phyloP scores from a whole-genome alignment of 2,888 invertebrate species.

The Biston betularia region DNA sequence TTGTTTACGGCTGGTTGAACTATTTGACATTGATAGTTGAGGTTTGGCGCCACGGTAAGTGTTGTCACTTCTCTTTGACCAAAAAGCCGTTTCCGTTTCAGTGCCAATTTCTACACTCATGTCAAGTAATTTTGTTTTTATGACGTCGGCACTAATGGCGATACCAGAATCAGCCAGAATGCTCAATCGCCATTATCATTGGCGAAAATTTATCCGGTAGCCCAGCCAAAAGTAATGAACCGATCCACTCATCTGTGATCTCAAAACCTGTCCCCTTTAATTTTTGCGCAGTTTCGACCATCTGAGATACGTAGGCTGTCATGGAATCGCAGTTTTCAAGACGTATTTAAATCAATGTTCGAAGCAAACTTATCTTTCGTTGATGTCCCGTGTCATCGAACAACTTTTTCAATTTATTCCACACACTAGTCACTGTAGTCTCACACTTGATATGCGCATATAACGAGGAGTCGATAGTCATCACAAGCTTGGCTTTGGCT shows the following conservation, averaged over 20 bases:
- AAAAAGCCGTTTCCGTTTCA: background rate
- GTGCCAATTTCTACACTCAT: background rate
- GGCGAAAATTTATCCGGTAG: no score
- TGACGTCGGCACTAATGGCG: constrained; percentile 1
- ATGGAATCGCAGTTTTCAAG: constrained; percentile 18
- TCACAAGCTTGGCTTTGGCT: constrained; percentile 11
- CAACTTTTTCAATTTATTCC: constrained; percentile 15
- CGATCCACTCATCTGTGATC: no score
- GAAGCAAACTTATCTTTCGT: constrained; percentile 16
- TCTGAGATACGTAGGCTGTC: constrained; percentile 14
- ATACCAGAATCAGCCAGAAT: background rate
- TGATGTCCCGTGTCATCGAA: constrained; percentile 11
- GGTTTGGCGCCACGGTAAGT: background rate
- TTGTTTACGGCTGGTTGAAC: background rate
- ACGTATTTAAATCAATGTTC: constrained; percentile 12
- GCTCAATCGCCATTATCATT: no score
- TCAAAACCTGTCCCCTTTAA: constrained; percentile 9
- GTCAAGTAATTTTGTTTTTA: constrained; percentile 9
- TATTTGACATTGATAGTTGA: constrained; percentile 5
- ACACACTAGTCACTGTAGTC: constrained; percentile 4
- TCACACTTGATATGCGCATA: no score
- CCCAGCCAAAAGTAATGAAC: no score
- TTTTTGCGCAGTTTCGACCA: no score
- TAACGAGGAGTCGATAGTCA: constrained; percentile 17
- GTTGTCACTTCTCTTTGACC: background rate